Evolutionary conservation across 2,797 vertebrate species (phyloP).

Genomic region (Gymnothorax javanicus): DNA sequence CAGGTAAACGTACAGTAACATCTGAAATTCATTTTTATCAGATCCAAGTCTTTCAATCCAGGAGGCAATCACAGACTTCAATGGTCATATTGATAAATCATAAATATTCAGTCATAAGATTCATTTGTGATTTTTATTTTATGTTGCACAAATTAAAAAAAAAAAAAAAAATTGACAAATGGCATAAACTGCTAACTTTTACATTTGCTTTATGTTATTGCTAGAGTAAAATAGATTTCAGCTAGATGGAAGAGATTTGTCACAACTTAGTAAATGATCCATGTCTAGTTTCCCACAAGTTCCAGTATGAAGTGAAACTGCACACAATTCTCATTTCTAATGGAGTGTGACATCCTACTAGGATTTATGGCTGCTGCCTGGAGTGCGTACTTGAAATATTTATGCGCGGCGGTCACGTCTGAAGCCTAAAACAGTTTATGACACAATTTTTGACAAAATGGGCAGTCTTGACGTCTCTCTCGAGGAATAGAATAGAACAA

Average conservation of each 20-base stretch:
- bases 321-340: neutral
- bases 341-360: neutral
- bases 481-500: constrained; percentile 12
- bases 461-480: constrained; percentile 31
- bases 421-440: neutral
- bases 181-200: neutral
- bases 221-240: neutral
- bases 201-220: neutral
- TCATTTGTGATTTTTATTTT: neutral
- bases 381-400: neutral
- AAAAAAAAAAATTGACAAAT: neutral
- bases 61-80: neutral
- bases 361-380: neutral
- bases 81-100: neutral
- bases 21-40: neutral
- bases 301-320: neutral
- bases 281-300: constrained; percentile 2
- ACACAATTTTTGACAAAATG: constrained; percentile 32
- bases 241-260: neutral
- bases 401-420: neutral
- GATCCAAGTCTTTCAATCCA: neutral
- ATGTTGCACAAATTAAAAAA: neutral
- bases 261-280: neutral
- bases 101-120: neutral
- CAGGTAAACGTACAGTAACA: neutral